Evolutionary conservation across 2,888 invertebrate genomes (phyloP).

Genomic region (Ophraella communa): DNA sequence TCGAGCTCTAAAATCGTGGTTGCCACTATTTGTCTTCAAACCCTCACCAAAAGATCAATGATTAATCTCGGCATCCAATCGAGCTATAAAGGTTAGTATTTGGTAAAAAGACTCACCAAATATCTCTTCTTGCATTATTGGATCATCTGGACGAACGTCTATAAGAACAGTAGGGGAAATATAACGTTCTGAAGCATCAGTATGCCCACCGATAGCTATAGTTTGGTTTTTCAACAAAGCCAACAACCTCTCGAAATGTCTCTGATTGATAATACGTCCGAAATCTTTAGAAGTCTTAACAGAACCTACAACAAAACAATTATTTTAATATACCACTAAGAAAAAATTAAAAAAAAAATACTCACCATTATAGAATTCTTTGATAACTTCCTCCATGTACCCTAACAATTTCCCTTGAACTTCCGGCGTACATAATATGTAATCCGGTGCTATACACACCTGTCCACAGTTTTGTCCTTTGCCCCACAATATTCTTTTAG

Average conservation of each 20-base stretch:
- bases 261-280: constrained; percentile 82
- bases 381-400: constrained; percentile 67
- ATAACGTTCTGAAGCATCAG: constrained; percentile 76
- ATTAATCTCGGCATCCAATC: too few species aligned
- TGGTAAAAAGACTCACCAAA: constrained; percentile 65
- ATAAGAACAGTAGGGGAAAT: constrained; percentile 86
- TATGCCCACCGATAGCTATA: constrained; percentile 79
- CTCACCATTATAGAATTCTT: constrained; percentile 85
- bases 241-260: constrained; percentile 65
- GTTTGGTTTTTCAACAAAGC: constrained; percentile 73
- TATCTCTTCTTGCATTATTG: constrained; percentile 90
- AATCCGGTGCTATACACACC: constrained; percentile 97
- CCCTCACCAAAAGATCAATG: too few species aligned
- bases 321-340: background rate
- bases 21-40: too few species aligned
- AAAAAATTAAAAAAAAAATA: background rate
- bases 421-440: constrained; percentile 82
- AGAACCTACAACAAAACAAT: constrained; percentile 26
- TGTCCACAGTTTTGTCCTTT: constrained; percentile 93
- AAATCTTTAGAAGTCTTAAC: constrained; percentile 68
- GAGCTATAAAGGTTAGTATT: constrained; percentile 65
- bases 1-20: too few species aligned
- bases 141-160: constrained; percentile 78
- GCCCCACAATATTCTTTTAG: constrained; percentile 91
- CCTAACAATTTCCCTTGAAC: constrained; percentile 68